Evolutionary conservation across 2,113 vertebrate species (phyloP).

Genomic region (Saimiri boliviensis): DNA sequence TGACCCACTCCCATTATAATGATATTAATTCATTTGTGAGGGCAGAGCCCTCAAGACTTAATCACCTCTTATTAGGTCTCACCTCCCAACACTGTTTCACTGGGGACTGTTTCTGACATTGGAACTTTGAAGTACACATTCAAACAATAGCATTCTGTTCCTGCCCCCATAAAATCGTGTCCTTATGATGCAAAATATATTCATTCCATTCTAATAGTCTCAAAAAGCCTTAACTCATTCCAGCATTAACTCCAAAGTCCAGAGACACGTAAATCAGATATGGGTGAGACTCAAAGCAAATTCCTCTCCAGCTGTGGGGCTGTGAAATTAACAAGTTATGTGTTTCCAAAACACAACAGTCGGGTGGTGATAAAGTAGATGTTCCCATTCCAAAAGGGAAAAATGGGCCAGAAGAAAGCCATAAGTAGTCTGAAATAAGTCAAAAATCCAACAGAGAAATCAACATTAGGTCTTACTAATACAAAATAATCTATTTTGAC

Average conservation of each 20-base stretch:
- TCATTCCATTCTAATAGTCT: neutral
- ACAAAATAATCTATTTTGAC: neutral
- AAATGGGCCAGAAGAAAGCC: neutral
- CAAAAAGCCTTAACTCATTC: neutral
- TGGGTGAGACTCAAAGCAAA: neutral
- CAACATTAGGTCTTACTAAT: neutral
- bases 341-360: neutral
- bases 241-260: neutral
- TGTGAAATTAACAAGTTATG: neutral
- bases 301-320: neutral
- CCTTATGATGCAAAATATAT: neutral
- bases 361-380: neutral
- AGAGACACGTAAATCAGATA: neutral
- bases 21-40: neutral
- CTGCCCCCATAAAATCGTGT: neutral
- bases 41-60: neutral
- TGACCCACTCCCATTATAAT: neutral
- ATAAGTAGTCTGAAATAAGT: neutral
- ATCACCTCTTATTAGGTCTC: neutral
- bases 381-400: neutral
- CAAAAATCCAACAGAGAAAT: neutral
- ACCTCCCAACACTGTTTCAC: neutral
- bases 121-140: neutral
- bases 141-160: neutral
- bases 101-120: neutral